These are phyloP conservation scores for Rhodinocichla rosea DNA, from an alignment of 2,113 vertebrate genomes.

Conservation along the genomic window DNA sequence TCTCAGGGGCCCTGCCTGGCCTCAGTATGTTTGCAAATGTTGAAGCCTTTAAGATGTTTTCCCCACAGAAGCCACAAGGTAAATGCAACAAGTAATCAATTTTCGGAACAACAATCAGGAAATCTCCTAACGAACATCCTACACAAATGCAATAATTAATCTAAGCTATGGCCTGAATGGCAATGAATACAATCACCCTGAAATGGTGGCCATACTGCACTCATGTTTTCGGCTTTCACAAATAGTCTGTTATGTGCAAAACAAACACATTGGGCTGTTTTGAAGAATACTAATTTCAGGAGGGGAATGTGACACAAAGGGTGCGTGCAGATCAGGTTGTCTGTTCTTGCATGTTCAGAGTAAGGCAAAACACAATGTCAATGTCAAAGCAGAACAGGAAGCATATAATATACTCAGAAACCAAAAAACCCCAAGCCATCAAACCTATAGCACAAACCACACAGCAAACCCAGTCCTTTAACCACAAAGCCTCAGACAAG, in stretches of 20 bases:
- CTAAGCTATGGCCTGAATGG: constrained; percentile 66
- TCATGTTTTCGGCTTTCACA: constrained; percentile 43
- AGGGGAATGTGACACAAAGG: constrained; percentile 27
- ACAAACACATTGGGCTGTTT: constrained; percentile 34
- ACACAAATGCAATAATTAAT: constrained; percentile 78
- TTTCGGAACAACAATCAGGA: constrained; percentile 68
- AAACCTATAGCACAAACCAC: neutral
- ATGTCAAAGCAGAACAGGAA: constrained; percentile 55
- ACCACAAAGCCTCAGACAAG: constrained; percentile 18
- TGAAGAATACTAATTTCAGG: constrained; percentile 62
- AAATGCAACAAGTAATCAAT: constrained; percentile 74
- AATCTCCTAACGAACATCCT: constrained; percentile 69
- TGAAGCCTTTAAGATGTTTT: constrained; percentile 64
- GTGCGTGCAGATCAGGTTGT: constrained; percentile 11
- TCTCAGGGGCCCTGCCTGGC: constrained; percentile 2
- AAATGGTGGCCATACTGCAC: constrained; percentile 32
- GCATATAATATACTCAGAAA: neutral
- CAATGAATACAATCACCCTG: constrained; percentile 69
- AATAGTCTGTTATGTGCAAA: constrained; percentile 10
- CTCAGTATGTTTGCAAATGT: constrained; percentile 31
- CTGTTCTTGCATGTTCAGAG: constrained; percentile 42
- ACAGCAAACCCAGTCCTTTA: neutral
- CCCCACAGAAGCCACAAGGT: constrained; percentile 70
- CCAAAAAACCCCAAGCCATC: neutral
- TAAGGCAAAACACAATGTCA: constrained; percentile 42